Percentiles rank a stretch among this genome's conserved stretches.
phyloP scores from a whole-genome alignment of 1,140 invertebrate genomes.

The Acromyrmex heyeri region DNA sequence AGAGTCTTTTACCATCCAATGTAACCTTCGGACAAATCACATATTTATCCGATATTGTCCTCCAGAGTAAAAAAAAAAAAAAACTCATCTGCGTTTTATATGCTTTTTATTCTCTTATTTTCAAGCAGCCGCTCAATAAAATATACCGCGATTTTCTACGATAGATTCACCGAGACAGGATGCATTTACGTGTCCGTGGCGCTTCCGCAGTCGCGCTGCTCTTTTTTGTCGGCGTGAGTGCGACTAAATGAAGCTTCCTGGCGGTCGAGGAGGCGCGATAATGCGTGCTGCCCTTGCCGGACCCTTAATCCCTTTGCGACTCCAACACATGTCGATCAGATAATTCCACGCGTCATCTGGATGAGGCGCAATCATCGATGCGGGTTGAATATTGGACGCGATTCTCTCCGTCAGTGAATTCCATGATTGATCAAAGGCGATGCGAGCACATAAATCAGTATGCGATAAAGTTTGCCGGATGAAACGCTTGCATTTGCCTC shows the following conservation, averaged over 20 bases:
- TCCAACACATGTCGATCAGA: slow-evolving; percentile 60
- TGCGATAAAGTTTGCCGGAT: slow-evolving; percentile 13
- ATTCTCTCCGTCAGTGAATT: slow-evolving; percentile 36
- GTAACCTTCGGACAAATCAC: neutral
- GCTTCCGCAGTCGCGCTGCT: slow-evolving; percentile 65
- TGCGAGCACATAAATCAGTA: slow-evolving; percentile 48
- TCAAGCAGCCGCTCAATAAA: slow-evolving; percentile 2
- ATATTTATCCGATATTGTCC: neutral
- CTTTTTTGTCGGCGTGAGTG: slow-evolving; percentile 72
- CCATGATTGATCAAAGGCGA: slow-evolving; percentile 49
- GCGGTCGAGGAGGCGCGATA: slow-evolving; percentile 64
- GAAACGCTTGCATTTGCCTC: slow-evolving; percentile 5
- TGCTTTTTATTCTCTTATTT: neutral
- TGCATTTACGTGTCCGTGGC: slow-evolving; percentile 11
- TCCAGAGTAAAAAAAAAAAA: slow-evolving; percentile 2
- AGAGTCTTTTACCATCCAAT: neutral
- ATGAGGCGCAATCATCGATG: slow-evolving; percentile 67
- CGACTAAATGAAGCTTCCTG: slow-evolving; percentile 76
- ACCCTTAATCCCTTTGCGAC: slow-evolving; percentile 60
- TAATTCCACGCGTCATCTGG: slow-evolving; percentile 64
- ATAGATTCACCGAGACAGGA: neutral
- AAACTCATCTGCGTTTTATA: neutral
- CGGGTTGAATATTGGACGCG: slow-evolving; percentile 42
- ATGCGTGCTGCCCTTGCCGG: slow-evolving; percentile 59
- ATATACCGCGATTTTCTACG: neutral